Conservation (phyloP, 2,888 invertebrate genomes). For the Trisateles emortualis region DNA sequence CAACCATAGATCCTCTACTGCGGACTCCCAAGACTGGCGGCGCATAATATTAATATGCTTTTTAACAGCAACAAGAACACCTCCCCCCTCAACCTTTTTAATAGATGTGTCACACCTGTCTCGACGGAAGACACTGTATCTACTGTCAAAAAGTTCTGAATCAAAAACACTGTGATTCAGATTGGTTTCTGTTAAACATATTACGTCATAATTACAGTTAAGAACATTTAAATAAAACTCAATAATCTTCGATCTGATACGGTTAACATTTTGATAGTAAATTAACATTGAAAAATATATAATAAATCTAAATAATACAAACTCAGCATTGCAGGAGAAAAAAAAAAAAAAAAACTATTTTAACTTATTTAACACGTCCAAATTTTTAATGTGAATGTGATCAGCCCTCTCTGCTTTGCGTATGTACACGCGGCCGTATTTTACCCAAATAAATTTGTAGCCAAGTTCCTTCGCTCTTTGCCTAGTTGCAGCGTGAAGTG, state of each 20-base stretch:
- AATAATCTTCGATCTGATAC: slow-evolving; percentile 8
- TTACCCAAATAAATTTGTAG: slow-evolving; percentile 14
- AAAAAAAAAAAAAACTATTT: background rate
- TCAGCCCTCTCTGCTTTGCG: slow-evolving; percentile 2
- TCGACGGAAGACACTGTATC: slow-evolving; percentile 17
- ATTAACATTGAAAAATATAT: too few species aligned
- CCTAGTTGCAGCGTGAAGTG: background rate
- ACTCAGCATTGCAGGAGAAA: background rate
- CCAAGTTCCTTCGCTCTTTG: background rate
- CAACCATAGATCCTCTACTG: too few species aligned
- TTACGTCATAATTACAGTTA: slow-evolving; percentile 16
- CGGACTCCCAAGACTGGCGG: too few species aligned
- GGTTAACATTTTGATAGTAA: slow-evolving; percentile 16
- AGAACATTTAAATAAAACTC: slow-evolving; percentile 16
- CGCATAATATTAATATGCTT: too few species aligned
- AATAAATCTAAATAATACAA: too few species aligned
- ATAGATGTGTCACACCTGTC: slow-evolving; percentile 8
- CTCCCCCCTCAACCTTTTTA: too few species aligned
- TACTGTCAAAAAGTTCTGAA: slow-evolving; percentile 14
- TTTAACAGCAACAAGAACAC: too few species aligned
- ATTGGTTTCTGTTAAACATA: slow-evolving; percentile 27
- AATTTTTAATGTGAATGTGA: slow-evolving; percentile 6
- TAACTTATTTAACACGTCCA: background rate
- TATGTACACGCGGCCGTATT: slow-evolving; percentile 2
- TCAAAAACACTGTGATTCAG: slow-evolving; percentile 15